phyloP scores from a whole-genome alignment of 2,888 invertebrate species.

The Drosophila seclusa region DNA sequence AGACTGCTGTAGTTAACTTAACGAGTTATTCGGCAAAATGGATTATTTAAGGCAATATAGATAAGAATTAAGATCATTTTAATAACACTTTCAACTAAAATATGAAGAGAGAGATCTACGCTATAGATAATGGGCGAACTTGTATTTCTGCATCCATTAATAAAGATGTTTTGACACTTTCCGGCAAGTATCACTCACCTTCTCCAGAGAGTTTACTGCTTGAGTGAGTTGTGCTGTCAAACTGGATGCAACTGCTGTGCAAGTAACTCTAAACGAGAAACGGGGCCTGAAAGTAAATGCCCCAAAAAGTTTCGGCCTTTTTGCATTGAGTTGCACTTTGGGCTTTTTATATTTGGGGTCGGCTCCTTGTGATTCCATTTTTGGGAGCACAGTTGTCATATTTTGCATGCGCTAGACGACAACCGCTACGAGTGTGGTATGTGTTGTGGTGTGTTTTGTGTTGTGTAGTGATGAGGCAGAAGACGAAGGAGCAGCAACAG shows the following conservation, averaged over 20 bases:
- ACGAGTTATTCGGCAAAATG: neutral
- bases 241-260: conserved; percentile 53
- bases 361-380: conserved; percentile 28
- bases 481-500: neutral
- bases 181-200: conserved; percentile 8
- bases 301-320: conserved; percentile 25
- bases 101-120: neutral
- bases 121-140: neutral
- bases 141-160: conserved; percentile 16
- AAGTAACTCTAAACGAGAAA: conserved; percentile 35
- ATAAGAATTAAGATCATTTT: neutral
- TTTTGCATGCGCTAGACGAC: conserved; percentile 62
- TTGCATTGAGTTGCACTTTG: conserved; percentile 49
- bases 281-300: neutral
- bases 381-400: conserved; percentile 68
- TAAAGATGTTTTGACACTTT: conserved; percentile 30
- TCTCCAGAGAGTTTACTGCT: conserved; percentile 7
- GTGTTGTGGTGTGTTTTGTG: neutral
- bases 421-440: conserved; percentile 21
- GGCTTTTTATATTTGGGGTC: conserved; percentile 23
- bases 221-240: conserved; percentile 39
- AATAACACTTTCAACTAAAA: neutral
- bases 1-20: neutral
- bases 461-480: neutral
- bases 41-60: no score